These are phyloP conservation scores for Scaptomyza montana DNA, from an alignment of 1,140 invertebrate genomes.

Conservation along the genomic window DNA sequence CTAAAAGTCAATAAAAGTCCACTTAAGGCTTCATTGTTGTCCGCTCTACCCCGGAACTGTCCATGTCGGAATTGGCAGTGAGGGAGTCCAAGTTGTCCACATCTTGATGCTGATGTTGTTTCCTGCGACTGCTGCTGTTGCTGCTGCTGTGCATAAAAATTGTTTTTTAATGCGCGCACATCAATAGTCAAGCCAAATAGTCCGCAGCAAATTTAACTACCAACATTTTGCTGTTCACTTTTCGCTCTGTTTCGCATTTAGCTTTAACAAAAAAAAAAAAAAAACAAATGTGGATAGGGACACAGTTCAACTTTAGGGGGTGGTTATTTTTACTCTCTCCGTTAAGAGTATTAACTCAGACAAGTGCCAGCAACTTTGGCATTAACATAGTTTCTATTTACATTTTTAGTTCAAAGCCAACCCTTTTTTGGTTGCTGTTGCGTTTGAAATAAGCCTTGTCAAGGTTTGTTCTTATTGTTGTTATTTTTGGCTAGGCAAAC, in stretches of 20 bases:
- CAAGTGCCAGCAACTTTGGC: slow-evolving; percentile 17
- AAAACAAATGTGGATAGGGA: background rate
- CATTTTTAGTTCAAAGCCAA: slow-evolving; percentile 10
- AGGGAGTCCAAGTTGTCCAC: slow-evolving; percentile 24
- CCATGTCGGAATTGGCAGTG: slow-evolving; percentile 3
- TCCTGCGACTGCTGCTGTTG: slow-evolving; percentile 34
- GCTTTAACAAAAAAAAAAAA: slow-evolving; percentile 35
- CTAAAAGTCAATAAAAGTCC: slow-evolving; percentile 82
- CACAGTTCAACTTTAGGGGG: slow-evolving; percentile 6
- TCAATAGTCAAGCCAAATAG: slow-evolving; percentile 80
- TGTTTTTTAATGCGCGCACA: slow-evolving; percentile 80
- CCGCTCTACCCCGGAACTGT: slow-evolving; percentile 31
- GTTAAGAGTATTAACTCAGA: background rate
- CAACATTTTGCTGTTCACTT: slow-evolving; percentile 61
- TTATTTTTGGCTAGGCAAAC: slow-evolving; percentile 48
- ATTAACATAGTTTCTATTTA: slow-evolving; percentile 42
- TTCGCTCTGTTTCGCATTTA: slow-evolving; percentile 42
- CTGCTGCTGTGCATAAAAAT: slow-evolving; percentile 69
- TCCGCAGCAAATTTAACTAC: slow-evolving; percentile 77
- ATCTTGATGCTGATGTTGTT: slow-evolving; percentile 14
- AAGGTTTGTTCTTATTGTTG: slow-evolving; percentile 7
- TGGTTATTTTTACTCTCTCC: slow-evolving; percentile 10
- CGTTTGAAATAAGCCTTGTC: slow-evolving; percentile 44
- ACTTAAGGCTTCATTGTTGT: slow-evolving; percentile 80
- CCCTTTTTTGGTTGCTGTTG: slow-evolving; percentile 13